Conservation (phyloP, 2,113 vertebrate genomes). For the Nothocercus julius region DNA sequence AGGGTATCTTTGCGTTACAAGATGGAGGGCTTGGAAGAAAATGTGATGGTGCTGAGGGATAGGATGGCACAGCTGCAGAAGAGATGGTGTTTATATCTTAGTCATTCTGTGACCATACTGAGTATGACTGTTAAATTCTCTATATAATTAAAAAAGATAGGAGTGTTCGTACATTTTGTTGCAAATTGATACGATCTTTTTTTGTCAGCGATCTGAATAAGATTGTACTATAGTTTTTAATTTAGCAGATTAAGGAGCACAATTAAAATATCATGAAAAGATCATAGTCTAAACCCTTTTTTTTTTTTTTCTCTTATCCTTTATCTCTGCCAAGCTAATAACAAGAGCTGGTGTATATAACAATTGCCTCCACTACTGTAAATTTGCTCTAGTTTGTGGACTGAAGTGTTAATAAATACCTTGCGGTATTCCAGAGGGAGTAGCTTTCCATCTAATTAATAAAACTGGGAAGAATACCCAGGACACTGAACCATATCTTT, state of each 20-base stretch:
- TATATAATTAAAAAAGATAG: conserved; percentile 75
- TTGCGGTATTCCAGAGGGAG: conserved; percentile 76
- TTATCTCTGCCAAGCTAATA: conserved; percentile 78
- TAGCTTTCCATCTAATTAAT: conserved; percentile 82
- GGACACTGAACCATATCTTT: conserved; percentile 79
- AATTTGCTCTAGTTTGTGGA: conserved; percentile 78
- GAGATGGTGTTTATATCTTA: conserved; percentile 31
- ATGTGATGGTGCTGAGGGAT: neutral
- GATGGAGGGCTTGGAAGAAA: neutral
- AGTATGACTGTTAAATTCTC: conserved; percentile 68
- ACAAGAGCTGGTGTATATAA: conserved; percentile 73
- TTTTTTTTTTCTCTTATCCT: conserved; percentile 62
- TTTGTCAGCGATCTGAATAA: conserved; percentile 78
- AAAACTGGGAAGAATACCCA: conserved; percentile 80
- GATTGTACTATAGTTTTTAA: conserved; percentile 81
- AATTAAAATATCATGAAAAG: conserved; percentile 86
- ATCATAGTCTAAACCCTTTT: conserved; percentile 76
- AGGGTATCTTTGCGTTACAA: neutral
- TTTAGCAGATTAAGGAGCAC: conserved; percentile 83
- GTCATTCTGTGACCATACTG: conserved; percentile 44
- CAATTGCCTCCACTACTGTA: conserved; percentile 78
- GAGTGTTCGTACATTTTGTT: conserved; percentile 72
- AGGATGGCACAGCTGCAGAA: conserved; percentile 4
- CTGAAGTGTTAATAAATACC: conserved; percentile 83
- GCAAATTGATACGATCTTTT: conserved; percentile 77